These are phyloP conservation scores for Campoplex nolae DNA, from an alignment of 2,888 invertebrate species.

Conservation along the genomic window DNA sequence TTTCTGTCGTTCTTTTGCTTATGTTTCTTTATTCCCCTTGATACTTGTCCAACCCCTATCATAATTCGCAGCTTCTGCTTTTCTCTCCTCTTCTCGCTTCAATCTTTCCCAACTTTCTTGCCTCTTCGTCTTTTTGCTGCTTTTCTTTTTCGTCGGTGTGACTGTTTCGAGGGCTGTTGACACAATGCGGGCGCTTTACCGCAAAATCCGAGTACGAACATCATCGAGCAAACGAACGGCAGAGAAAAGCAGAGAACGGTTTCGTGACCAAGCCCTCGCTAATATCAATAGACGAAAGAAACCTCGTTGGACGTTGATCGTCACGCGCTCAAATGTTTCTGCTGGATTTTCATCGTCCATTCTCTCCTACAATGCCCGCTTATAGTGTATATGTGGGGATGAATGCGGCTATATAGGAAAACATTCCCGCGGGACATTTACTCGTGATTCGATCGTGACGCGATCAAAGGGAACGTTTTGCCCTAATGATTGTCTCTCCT, in stretches of 20 bases:
- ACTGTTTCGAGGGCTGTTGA: slow-evolving; percentile 78
- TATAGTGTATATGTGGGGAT: neutral
- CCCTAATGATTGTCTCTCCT: slow-evolving; percentile 79
- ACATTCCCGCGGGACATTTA: slow-evolving; percentile 54
- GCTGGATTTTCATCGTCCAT: slow-evolving; percentile 37
- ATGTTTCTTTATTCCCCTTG: slow-evolving; percentile 44
- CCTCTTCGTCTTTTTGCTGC: neutral
- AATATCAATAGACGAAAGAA: slow-evolving; percentile 64
- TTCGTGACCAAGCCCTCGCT: slow-evolving; percentile 64
- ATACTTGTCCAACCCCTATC: slow-evolving; percentile 79
- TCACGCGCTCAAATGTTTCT: slow-evolving; percentile 50
- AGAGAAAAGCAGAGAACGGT: slow-evolving; percentile 44
- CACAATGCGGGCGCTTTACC: slow-evolving; percentile 83
- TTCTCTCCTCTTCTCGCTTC: slow-evolving; percentile 67
- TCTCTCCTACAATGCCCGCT: neutral
- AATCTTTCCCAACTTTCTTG: slow-evolving; percentile 44
- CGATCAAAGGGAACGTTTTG: slow-evolving; percentile 82
- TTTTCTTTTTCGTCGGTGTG: neutral
- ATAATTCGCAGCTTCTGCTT: slow-evolving; percentile 83
- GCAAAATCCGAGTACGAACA: slow-evolving; percentile 72
- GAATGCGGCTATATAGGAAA: neutral
- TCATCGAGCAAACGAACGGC: slow-evolving; percentile 20
- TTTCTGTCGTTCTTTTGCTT: slow-evolving; percentile 27
- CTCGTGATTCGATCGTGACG: slow-evolving; percentile 71
- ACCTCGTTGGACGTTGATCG: slow-evolving; percentile 42